Percentiles rank a stretch among this genome's conserved stretches.
These are phyloP conservation scores for Hestina assimilis DNA, from an alignment of 1,140 invertebrate species.

Conservation along the genomic window DNA sequence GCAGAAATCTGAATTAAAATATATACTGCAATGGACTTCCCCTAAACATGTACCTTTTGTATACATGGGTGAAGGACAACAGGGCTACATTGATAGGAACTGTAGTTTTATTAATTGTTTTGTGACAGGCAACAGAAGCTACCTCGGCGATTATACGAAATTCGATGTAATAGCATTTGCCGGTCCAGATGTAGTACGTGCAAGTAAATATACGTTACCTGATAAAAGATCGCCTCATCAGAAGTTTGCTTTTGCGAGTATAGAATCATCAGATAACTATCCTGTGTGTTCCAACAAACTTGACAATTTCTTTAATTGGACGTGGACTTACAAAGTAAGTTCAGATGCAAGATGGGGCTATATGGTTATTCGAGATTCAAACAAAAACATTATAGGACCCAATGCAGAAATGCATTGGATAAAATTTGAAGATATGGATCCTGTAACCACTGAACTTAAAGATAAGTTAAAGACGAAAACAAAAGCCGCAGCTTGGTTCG, in stretches of 20 bases:
- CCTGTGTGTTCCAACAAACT: conserved; percentile 59
- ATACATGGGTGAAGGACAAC: conserved; percentile 47
- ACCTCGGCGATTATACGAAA: conserved; percentile 42
- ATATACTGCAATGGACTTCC: conserved; percentile 56
- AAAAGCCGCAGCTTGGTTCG: conserved; percentile 81
- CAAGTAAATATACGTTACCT: conserved; percentile 32
- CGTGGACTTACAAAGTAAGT: conserved; percentile 82
- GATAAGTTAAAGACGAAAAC: conserved; percentile 63
- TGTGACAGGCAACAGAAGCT: conserved; percentile 41
- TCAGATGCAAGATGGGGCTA: conserved; percentile 82
- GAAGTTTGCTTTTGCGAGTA: conserved; percentile 59
- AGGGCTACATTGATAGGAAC: conserved; percentile 42
- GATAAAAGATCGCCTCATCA: conserved; percentile 42
- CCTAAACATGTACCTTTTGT: conserved; percentile 44
- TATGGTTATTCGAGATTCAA: conserved; percentile 48
- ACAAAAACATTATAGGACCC: conserved; percentile 54
- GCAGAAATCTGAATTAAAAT: conserved; percentile 31
- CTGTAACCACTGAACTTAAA: conserved; percentile 49
- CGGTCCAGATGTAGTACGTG: conserved; percentile 41
- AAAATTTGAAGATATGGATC: conserved; percentile 60
- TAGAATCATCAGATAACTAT: conserved; percentile 65
- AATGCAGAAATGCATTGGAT: conserved; percentile 54
- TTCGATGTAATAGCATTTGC: conserved; percentile 58
- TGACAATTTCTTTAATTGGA: conserved; percentile 80
- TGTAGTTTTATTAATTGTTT: conserved; percentile 55